Base-by-base conservation (phyloP, 2,888 invertebrate species). In the Dromius quadrimaculatus region DNA sequence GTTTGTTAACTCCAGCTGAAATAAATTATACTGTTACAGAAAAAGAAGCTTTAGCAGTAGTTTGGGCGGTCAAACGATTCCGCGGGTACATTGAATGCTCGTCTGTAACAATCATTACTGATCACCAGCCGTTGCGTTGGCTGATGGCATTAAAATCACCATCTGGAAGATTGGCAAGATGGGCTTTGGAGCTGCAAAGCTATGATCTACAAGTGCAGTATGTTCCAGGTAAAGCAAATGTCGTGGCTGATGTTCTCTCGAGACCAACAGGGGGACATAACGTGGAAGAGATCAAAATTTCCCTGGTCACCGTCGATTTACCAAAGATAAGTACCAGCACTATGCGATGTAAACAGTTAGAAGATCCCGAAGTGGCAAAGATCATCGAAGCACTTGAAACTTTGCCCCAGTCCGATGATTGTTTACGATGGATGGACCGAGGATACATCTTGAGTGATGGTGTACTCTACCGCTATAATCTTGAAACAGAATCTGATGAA, bases 121-220 rank as follows among this genome's bases (percentile, higher is more conserved):
- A 83, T 64, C 83, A 83, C 57, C 77, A 80, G 66, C 79, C 83
- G 0, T 73, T 84, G 23, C 80, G 81, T 77, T 84, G 81, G 79
- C 71, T 84, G 5, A 71, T 79, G 71, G 73, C 74, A n/a, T n/a
- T n/a, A 2, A 81, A 81, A 69, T 47, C 47, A 76, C 81, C 6
- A n/a, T n/a, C n/a, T n/a, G n/a, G n/a, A n/a, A n/a, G 78, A 79
- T 0, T 75, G 77, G 78, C 77, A 0, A 73, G 82, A 23, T 84
- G 83, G 83, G 79, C 79, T 0, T 41, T 83, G n/a, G 71, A 75
- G 6, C 68, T 84, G 1, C 79, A 81, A 69, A 72, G 76, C 1
- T 82, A 76, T 66, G 75, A 80, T 13, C 72, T 82, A 2, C 72
- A 75, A 0, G 75, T 9, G 6, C 19, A 47, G 15, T 81, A 83